Percentiles rank a stretch among this genome's conserved stretches.
These are phyloP conservation scores for Sphinx pinastri DNA, from an alignment of 2,888 invertebrate species.

Conservation along the genomic window DNA sequence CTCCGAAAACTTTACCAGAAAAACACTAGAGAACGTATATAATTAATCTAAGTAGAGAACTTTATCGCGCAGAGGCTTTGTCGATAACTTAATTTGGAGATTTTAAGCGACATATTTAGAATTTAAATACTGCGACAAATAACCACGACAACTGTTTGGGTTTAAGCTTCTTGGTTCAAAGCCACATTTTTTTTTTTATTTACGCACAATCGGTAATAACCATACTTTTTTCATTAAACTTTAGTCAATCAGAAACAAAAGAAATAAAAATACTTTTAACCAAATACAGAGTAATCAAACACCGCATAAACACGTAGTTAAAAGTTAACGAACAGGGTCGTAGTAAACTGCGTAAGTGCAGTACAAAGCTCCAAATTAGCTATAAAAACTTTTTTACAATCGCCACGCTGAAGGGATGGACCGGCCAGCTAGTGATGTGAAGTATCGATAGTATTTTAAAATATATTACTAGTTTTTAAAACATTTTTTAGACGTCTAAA, in stretches of 20 bases:
- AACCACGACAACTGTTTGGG: too few species aligned
- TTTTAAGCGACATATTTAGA: too few species aligned
- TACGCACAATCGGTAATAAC: not conserved
- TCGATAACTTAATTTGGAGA: not conserved
- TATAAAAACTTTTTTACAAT: constrained; percentile 82
- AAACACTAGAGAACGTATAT: too few species aligned
- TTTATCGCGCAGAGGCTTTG: too few species aligned
- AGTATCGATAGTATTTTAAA: constrained; percentile 31
- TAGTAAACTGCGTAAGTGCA: constrained; percentile 55
- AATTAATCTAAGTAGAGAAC: too few species aligned
- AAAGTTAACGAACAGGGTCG: constrained; percentile 52
- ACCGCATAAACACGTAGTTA: constrained; percentile 56
- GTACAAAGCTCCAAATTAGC: constrained; percentile 67
- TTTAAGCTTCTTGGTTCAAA: too few species aligned
- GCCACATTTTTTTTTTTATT: not conserved
- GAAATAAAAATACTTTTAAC: constrained; percentile 8
- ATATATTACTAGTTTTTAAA: too few species aligned
- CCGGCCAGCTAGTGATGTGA: constrained; percentile 34
- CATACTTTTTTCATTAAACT: not conserved
- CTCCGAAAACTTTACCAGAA: too few species aligned
- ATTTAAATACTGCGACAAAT: too few species aligned
- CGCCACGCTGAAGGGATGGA: constrained; percentile 50
- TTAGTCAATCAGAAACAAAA: not conserved
- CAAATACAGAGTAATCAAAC: constrained; percentile 18
- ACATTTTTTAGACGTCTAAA: too few species aligned